Evolutionary conservation across 2,797 vertebrate species (phyloP), one percentile per base, ranked within the genome.

Genomic region (Lateolabrax maculatus): DNA sequence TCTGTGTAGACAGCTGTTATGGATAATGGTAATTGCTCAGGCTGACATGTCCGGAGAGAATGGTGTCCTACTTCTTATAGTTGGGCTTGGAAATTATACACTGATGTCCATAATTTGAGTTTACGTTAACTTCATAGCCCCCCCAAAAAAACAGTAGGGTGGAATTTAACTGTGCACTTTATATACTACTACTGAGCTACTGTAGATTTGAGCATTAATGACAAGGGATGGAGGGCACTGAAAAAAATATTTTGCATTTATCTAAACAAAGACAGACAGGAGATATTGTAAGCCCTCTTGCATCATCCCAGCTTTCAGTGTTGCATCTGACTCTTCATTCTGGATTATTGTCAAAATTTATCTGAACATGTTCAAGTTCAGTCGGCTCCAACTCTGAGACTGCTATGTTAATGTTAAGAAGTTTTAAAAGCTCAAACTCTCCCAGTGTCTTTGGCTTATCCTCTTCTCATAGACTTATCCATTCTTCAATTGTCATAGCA

Each of bases 401-500:
- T 36, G 68, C 67, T 39, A n/a, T 37, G 29, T 44, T 66, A 65
- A 81, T 70, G 72, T 84, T 87, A 84, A 87, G 75, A 48, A 43
- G 74, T 85, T 85, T 87, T 74, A 87, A 81, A 75, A 43, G 86
- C 80, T 91, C 86, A 87, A 71, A 84, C 62, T 41, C 62, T 66
- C 25, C 53, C 70, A 43, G 56, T 65, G 78, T 77, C 83, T 84
- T 75, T 67, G 77, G 83, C 71, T 90, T 77, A 86, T 86, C 84
- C 87, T 53, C 69, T 44, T 41, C 61, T 58, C 31, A 75, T 71
- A 77, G 48, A 86, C 76, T 73, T 27, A 87, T 71, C 71, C 69
- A 57, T 81, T 88, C 53, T 79, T 67, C 46, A 66, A 51, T 56
- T 79, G 80, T 79, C 83, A 76, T 27, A 80, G 82, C 56, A 44